These are phyloP conservation scores for Falco biarmicus DNA, from an alignment of 2,797 vertebrate species.

Conservation along the genomic window DNA sequence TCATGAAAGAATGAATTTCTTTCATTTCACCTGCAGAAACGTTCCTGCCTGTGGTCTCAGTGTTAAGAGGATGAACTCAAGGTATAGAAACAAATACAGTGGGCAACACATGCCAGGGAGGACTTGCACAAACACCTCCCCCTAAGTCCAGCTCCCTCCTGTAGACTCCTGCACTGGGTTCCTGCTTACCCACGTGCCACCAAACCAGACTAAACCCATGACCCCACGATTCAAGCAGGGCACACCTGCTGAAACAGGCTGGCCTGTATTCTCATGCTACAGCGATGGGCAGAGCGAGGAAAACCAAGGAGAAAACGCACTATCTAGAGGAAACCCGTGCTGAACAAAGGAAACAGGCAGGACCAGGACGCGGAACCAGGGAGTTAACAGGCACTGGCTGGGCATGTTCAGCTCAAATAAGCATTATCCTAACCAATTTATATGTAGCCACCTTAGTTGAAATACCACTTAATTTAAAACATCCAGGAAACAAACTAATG, in stretches of 20 bases:
- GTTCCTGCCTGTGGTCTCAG: neutral
- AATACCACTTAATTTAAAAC: slow-evolving; percentile 39
- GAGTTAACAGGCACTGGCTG: neutral
- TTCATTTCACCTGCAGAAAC: neutral
- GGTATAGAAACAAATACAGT: neutral
- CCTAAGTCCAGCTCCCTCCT: neutral
- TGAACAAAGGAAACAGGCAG: neutral
- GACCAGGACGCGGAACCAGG: neutral
- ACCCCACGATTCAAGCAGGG: neutral
- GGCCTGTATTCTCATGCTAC: neutral
- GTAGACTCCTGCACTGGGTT: neutral
- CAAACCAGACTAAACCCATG: neutral
- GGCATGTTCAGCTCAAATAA: neutral
- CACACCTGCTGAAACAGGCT: neutral
- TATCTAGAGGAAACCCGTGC: neutral
- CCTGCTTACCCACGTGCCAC: neutral
- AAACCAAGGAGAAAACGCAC: neutral
- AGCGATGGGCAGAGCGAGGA: neutral
- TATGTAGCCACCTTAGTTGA: neutral
- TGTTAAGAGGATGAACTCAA: neutral
- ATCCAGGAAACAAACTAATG: slow-evolving; percentile 42
- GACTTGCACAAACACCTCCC: neutral
- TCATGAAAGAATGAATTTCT: too few species aligned
- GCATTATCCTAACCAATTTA: neutral
- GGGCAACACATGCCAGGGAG: fast-evolving